phyloP scores from a whole-genome alignment of 2,797 vertebrate genomes.

The Eleutherodactylus coqui region DNA sequence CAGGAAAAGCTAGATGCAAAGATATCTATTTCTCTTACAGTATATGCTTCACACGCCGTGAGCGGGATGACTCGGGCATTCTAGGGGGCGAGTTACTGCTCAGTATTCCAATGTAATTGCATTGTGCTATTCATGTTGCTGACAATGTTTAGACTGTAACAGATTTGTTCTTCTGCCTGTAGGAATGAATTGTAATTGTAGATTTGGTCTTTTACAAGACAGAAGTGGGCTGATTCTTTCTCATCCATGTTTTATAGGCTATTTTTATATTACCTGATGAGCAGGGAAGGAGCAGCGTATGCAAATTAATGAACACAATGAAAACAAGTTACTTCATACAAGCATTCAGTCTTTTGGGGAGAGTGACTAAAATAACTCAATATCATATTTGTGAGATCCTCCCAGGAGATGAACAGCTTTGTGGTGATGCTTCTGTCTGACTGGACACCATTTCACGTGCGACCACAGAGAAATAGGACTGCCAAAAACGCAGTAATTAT shows the following conservation, averaged over 20 bases:
- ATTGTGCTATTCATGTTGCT: constrained; percentile 56
- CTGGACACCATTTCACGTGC: constrained; percentile 13
- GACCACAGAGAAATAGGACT: constrained; percentile 17
- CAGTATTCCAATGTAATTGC: constrained; percentile 45
- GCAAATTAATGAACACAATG: constrained; percentile 66
- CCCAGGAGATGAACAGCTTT: constrained; percentile 19
- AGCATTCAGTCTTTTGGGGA: constrained; percentile 61
- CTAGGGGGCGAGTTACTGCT: constrained; percentile 58
- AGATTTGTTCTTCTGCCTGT: neutral
- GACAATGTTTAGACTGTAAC: constrained; percentile 39
- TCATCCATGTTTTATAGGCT: constrained; percentile 63
- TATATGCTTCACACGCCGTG: constrained; percentile 65
- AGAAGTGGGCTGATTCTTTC: constrained; percentile 57
- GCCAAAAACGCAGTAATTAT: neutral
- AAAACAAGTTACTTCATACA: constrained; percentile 68
- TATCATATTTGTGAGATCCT: constrained; percentile 49
- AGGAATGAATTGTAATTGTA: constrained; percentile 29
- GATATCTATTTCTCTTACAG: constrained; percentile 64
- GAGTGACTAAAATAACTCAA: constrained; percentile 40
- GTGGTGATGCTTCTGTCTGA: constrained; percentile 2
- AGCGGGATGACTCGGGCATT: constrained; percentile 61
- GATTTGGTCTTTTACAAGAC: constrained; percentile 61
- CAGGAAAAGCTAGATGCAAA: constrained; percentile 73
- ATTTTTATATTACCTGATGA: constrained; percentile 61
- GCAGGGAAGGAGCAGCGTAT: constrained; percentile 44